Conservation (phyloP, 1,140 invertebrate genomes). For the Apis florea region DNA sequence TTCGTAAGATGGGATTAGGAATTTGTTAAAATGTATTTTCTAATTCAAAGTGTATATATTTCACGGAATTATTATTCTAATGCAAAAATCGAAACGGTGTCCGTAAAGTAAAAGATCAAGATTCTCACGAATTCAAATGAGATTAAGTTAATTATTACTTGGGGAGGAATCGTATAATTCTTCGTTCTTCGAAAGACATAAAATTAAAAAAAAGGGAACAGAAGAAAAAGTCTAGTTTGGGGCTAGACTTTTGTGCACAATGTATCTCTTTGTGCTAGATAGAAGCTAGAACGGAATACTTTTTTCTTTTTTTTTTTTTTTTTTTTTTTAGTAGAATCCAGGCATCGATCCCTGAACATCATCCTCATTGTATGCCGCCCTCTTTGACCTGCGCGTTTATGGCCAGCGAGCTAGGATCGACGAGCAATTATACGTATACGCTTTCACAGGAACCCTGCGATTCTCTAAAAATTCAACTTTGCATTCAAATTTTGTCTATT, state of each 20-base stretch:
- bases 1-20: too few relatives aligned
- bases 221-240: slow-evolving; percentile 25
- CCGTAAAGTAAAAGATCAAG: neutral
- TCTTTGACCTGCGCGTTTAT: slow-evolving; percentile 65
- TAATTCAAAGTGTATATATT: too few relatives aligned
- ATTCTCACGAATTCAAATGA: neutral
- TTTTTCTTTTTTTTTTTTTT: slow-evolving; percentile 1
- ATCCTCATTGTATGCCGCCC: slow-evolving; percentile 44
- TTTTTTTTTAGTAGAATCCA: neutral
- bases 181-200: slow-evolving; percentile 35
- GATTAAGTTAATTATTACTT: slow-evolving; percentile 29
- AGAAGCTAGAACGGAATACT: slow-evolving; percentile 23
- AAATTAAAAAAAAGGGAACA: slow-evolving; percentile 21
- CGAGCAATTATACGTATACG: slow-evolving; percentile 71
- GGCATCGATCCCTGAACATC: slow-evolving; percentile 41
- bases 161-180: slow-evolving; percentile 34
- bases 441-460: slow-evolving; percentile 63
- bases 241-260: slow-evolving; percentile 12
- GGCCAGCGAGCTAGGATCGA: slow-evolving; percentile 58
- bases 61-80: too few relatives aligned
- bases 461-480: slow-evolving; percentile 67
- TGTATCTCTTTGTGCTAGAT: slow-evolving; percentile 36
- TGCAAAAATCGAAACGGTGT: neutral
- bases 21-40: too few relatives aligned
- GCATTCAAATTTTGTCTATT: slow-evolving; percentile 52